phyloP scores from a whole-genome alignment of 2,113 vertebrate genomes.

The Porphyrio hochstetteri region DNA sequence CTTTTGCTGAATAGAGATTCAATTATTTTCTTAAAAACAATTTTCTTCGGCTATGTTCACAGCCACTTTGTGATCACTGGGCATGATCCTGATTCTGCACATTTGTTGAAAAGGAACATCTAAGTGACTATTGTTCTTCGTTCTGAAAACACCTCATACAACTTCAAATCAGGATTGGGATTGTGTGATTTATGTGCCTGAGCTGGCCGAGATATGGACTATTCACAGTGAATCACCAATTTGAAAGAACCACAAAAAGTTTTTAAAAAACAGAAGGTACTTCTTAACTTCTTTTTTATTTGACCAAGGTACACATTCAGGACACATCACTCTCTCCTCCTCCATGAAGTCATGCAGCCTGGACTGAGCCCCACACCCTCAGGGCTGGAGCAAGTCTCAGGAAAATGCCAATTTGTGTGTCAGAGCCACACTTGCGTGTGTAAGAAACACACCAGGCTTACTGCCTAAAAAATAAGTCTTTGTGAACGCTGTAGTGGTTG shows the following conservation, averaged over 20 bases:
- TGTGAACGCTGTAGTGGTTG: not conserved
- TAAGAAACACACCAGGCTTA: not conserved
- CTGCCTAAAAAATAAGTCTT: not conserved
- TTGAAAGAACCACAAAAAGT: not conserved
- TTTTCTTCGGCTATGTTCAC: not conserved
- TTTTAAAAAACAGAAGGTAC: not conserved
- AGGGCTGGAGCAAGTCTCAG: not conserved
- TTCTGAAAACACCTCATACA: not conserved
- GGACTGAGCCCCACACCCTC: not conserved
- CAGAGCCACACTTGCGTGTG: fast-evolving
- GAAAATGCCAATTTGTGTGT: not conserved
- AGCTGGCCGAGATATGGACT: not conserved
- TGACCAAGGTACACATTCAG: not conserved
- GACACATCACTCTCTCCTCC: not conserved
- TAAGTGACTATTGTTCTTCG: not conserved
- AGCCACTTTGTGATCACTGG: not conserved
- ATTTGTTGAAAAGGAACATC: not conserved
- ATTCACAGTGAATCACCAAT: not conserved
- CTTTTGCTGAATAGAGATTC: not conserved
- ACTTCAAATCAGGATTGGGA: not conserved
- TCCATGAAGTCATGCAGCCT: not conserved
- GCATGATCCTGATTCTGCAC: not conserved
- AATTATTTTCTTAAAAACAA: not conserved
- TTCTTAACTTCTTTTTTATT: not conserved
- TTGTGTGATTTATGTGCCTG: not conserved